Base-by-base conservation (phyloP, 2,888 invertebrate genomes). In the Pyrrhosoma nymphula region DNA sequence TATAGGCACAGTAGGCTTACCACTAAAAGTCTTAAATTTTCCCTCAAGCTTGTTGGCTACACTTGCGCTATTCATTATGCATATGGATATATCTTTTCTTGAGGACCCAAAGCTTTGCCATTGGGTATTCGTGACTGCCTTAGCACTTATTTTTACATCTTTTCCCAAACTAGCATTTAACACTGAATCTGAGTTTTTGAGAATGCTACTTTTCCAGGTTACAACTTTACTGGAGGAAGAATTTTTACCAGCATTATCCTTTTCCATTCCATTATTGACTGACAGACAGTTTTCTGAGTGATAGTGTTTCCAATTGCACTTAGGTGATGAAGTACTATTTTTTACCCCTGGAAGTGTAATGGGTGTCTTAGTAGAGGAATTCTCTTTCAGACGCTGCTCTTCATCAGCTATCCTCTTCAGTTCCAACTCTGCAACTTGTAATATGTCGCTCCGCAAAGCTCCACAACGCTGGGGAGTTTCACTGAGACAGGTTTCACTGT, bases 251-350 rank as follows among this genome's bases (percentile, higher is more conserved):
- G 23, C 63, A 69, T 1, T 26, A 16, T 14, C 12, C 39, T 47
- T 26, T 16, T 39, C 18, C 20, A 39, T 47, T 26, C 23, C n/a
- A 39, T 30, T 14, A 47, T n/a, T 20, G 4, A 93, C 39, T 14
- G 93, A 69, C 26, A 93, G 47, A 69, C 93, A 93, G 47, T 93
- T 93, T 39, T 93, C 93, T 26, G 93, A 93, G 47, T 93, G 93
- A 47, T 93, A 69, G 47, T 93, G 93, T n/a, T 69, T 63, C 93
- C 93, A 93, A 69, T 75, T 69, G 20, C 47, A 63, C 69, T 93
- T 93, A 47, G 47, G 69, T 26, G 63, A 63, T 47, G 47, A 0
- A 60, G 12, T n/a, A 26, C 26, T n/a, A 56, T 55, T 89, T 69
- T 75, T 93, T 0, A 14, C n/a, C 0, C 16, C 26, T n/a, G 75